These are phyloP conservation scores for Baccha elongata DNA, from an alignment of 2,888 invertebrate species.

Conservation along the genomic window DNA sequence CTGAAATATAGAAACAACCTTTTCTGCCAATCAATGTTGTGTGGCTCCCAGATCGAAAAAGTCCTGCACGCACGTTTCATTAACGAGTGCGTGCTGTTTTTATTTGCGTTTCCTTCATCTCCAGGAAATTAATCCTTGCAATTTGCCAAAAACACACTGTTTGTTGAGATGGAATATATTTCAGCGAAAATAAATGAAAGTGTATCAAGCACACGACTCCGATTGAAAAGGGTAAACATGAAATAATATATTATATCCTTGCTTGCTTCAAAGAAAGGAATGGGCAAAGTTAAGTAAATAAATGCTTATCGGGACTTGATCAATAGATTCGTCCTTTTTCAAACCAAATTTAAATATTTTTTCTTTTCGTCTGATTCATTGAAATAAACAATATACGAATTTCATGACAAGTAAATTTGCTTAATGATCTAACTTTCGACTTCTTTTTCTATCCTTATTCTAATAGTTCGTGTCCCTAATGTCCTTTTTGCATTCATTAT, in stretches of 20 bases:
- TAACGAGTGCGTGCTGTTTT: slow-evolving; percentile 61
- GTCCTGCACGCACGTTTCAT: slow-evolving; percentile 64
- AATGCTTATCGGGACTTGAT: no score
- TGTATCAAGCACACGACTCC: not conserved
- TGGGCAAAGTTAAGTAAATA: slow-evolving; percentile 56
- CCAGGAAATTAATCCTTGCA: slow-evolving; percentile 63
- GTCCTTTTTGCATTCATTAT: slow-evolving; percentile 43
- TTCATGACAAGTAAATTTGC: slow-evolving; percentile 13
- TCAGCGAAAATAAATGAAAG: slow-evolving; percentile 3
- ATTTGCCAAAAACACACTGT: slow-evolving; percentile 52
- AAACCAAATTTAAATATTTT: not conserved
- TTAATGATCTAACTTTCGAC: slow-evolving; percentile 24
- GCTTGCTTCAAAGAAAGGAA: not conserved
- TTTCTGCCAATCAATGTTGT: slow-evolving; percentile 25
- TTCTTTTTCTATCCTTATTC: slow-evolving; percentile 5
- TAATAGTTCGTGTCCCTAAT: not conserved
- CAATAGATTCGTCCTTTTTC: slow-evolving; percentile 37
- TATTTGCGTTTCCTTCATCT: slow-evolving; percentile 52
- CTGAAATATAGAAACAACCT: not conserved
- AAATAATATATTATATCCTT: slow-evolving; percentile 8
- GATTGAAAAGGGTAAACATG: slow-evolving; percentile 12
- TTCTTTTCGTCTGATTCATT: slow-evolving; percentile 15
- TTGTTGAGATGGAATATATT: slow-evolving; percentile 51
- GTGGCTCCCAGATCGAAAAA: slow-evolving; percentile 19
- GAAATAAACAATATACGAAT: not conserved